Percentiles rank a stretch among this genome's conserved stretches.
phyloP scores from a whole-genome alignment of 2,888 invertebrate genomes.

The Plusia festucae region DNA sequence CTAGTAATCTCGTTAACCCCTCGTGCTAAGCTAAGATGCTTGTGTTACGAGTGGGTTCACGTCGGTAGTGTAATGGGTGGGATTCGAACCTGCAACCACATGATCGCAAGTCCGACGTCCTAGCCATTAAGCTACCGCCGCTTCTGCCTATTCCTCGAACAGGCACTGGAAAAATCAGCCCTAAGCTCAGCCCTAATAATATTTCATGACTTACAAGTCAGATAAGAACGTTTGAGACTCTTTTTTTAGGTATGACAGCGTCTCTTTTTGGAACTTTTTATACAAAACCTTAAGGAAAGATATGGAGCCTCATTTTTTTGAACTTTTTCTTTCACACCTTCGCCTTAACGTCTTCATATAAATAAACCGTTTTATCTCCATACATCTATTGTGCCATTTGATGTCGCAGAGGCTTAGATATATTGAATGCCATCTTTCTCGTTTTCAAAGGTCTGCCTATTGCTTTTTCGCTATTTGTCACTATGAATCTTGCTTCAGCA shows the following conservation, averaged over 20 bases:
- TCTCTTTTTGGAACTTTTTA: too few relatives aligned
- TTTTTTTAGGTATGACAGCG: too few relatives aligned
- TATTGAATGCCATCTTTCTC: not conserved
- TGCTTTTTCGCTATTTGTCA: constrained; percentile 1
- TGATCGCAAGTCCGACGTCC: too few relatives aligned
- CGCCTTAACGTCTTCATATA: not conserved
- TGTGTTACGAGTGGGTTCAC: too few relatives aligned
- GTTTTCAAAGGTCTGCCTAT: not conserved
- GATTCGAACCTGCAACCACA: too few relatives aligned
- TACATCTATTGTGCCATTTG: not conserved
- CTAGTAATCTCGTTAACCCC: too few relatives aligned
- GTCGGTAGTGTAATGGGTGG: too few relatives aligned
- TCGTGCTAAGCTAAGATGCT: too few relatives aligned
- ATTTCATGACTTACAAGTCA: not conserved
- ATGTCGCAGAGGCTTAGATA: not conserved
- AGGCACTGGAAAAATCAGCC: too few relatives aligned
- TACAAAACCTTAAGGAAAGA: not conserved
- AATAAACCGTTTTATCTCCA: not conserved
- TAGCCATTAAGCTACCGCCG: too few relatives aligned
- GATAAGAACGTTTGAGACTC: not conserved
- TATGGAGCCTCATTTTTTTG: not conserved
- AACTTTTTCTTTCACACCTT: not conserved
- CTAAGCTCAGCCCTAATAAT: too few relatives aligned
- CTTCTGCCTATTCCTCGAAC: too few relatives aligned
- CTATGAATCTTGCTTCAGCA: not conserved